Percentiles rank a stretch among this genome's conserved stretches.
phyloP scores from a whole-genome alignment of 2,797 vertebrate genomes.

The Melanotaenia maccullochi region DNA sequence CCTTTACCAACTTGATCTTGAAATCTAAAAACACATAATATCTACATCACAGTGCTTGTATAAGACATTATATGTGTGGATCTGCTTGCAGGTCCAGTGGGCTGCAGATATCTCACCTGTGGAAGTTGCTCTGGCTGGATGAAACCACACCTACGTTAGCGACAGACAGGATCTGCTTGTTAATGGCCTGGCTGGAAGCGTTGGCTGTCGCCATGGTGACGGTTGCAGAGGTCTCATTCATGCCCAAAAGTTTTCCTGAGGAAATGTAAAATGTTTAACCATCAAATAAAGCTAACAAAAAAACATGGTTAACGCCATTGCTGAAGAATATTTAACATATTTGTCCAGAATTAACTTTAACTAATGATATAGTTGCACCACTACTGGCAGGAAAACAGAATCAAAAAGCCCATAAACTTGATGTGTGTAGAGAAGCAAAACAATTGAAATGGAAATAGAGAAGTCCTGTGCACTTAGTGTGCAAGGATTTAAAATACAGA shows the following conservation, averaged over 20 bases:
- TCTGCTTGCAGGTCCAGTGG: too few relatives aligned
- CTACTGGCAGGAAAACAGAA: neutral
- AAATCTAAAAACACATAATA: too few relatives aligned
- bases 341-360: neutral
- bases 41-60: too few relatives aligned
- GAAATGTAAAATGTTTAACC: constrained; percentile 27
- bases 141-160: constrained; percentile 91
- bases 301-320: neutral
- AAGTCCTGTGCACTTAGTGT: constrained; percentile 36
- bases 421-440: neutral
- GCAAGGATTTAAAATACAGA: constrained; percentile 21
- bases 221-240: constrained; percentile 91
- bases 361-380: neutral
- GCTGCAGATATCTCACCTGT: constrained; percentile 79
- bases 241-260: constrained; percentile 91
- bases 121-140: constrained; percentile 84
- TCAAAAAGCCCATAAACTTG: neutral
- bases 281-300: neutral
- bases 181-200: constrained; percentile 81
- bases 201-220: constrained; percentile 85
- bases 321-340: neutral
- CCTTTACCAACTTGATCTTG: too few relatives aligned
- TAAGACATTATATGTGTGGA: too few relatives aligned
- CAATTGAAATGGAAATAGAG: constrained; percentile 30
- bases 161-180: constrained; percentile 86